A percentile compares a stretch with the other conserved stretches of the same genome.
These are phyloP conservation scores for Melanargia galathea DNA, from an alignment of 2,888 invertebrate genomes.

Conservation along the genomic window DNA sequence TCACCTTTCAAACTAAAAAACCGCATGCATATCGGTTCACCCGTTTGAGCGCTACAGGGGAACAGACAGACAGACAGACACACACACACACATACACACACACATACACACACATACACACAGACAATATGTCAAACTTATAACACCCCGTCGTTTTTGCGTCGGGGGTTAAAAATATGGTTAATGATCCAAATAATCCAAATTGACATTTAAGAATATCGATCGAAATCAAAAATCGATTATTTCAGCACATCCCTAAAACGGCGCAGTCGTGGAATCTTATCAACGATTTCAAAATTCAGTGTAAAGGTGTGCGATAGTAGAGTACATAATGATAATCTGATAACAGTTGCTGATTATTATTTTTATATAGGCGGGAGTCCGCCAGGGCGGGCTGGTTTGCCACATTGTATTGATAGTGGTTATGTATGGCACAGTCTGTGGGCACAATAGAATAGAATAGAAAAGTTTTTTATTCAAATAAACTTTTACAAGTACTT, in stretches of 20 bases:
- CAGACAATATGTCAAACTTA: too few species aligned
- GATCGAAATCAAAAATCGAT: conserved; percentile 1
- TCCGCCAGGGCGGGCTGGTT: conserved; percentile 30
- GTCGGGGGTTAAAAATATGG: too few species aligned
- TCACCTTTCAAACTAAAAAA: too few species aligned
- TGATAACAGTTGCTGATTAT: conserved; percentile 41
- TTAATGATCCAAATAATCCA: conserved; percentile 12
- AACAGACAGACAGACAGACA: too few species aligned
- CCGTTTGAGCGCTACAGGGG: too few species aligned
- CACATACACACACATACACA: too few species aligned
- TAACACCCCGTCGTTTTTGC: too few species aligned
- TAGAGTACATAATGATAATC: conserved; percentile 22
- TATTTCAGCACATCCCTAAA: conserved; percentile 37
- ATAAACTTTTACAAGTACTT: too few species aligned
- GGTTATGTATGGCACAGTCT: neutral
- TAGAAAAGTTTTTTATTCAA: too few species aligned
- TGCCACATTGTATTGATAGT: neutral
- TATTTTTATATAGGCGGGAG: conserved; percentile 30
- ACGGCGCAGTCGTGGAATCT: conserved; percentile 55
- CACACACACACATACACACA: too few species aligned
- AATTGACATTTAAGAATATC: conserved; percentile 34
- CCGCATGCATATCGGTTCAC: too few species aligned
- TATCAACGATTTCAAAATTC: conserved; percentile 74
- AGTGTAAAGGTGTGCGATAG: conserved; percentile 67
- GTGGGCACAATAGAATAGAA: too few species aligned